phyloP scores from a whole-genome alignment of 2,113 vertebrate species.

The Lagenorhynchus albirostris region DNA sequence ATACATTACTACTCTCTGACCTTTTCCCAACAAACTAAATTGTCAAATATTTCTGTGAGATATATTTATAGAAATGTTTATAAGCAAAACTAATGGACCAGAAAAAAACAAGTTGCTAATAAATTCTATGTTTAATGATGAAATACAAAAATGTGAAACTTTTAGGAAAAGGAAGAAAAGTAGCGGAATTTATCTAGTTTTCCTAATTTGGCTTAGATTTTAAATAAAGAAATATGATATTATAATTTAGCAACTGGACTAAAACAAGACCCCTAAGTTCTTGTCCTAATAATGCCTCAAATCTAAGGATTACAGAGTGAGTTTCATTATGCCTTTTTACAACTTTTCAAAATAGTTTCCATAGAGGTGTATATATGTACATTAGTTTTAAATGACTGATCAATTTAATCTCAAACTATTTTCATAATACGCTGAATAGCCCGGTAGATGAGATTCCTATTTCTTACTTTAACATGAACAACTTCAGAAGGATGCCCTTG shows the following conservation, averaged over 20 bases:
- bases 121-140: neutral
- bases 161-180: neutral
- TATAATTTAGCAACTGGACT: constrained; percentile 3
- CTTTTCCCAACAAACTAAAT: neutral
- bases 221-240: constrained; percentile 3
- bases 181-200: neutral
- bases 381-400: constrained; percentile 33
- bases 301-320: neutral
- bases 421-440: neutral
- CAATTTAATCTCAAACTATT: constrained; percentile 6
- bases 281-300: neutral
- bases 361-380: neutral
- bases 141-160: neutral
- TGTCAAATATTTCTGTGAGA: neutral
- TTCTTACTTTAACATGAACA: constrained; percentile 10
- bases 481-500: neutral
- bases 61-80: neutral
- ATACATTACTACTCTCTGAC: neutral
- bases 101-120: constrained; percentile 8
- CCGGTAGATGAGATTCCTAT: neutral
- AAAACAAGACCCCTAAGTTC: neutral
- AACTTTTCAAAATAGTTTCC: constrained; percentile 6
- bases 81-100: neutral
- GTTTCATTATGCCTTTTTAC: neutral
- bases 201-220: constrained; percentile 24